These are phyloP conservation scores for Pagetopsis macropterus DNA, from an alignment of 2,797 vertebrate genomes.

Conservation along the genomic window DNA sequence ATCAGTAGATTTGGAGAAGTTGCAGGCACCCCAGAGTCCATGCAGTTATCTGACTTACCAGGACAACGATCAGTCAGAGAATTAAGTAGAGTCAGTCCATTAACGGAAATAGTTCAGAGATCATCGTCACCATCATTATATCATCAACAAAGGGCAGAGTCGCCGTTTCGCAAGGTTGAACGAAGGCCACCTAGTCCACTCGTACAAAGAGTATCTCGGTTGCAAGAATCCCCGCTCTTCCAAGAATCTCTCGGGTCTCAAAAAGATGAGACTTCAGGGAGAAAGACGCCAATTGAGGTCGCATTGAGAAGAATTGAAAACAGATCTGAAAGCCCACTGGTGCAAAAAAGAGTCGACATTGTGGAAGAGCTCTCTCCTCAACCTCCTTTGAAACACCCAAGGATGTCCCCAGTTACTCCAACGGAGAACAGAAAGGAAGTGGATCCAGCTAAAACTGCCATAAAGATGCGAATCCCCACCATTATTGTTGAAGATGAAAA, in stretches of 20 bases:
- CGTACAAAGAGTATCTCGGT: conserved; percentile 79
- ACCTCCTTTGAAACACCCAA: conserved; percentile 64
- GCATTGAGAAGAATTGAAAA: conserved; percentile 78
- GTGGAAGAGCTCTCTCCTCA: conserved; percentile 67
- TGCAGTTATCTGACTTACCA: conserved; percentile 82
- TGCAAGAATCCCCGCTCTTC: conserved; percentile 72
- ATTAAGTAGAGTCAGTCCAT: conserved; percentile 72
- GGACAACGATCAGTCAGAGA: conserved; percentile 78
- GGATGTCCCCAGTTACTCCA: conserved; percentile 50
- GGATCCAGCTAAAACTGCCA: conserved; percentile 53
- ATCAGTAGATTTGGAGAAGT: conserved; percentile 65
- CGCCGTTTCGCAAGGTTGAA: conserved; percentile 78
- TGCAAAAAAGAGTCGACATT: conserved; percentile 69
- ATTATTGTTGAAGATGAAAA: conserved; percentile 84
- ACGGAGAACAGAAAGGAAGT: conserved; percentile 83
- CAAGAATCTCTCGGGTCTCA: conserved; percentile 55
- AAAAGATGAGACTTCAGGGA: conserved; percentile 66
- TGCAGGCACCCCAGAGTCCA: conserved; percentile 77
- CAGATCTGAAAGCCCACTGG: conserved; percentile 83
- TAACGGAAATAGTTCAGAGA: conserved; percentile 76
- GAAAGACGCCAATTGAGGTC: conserved; percentile 78
- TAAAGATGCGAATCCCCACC: conserved; percentile 76
- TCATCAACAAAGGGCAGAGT: conserved; percentile 68
- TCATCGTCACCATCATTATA: conserved; percentile 75
- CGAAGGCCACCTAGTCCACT: conserved; percentile 82